These are phyloP conservation scores for Macroteleia sp. DNA, from an alignment of 2,888 invertebrate genomes.

Conservation along the genomic window DNA sequence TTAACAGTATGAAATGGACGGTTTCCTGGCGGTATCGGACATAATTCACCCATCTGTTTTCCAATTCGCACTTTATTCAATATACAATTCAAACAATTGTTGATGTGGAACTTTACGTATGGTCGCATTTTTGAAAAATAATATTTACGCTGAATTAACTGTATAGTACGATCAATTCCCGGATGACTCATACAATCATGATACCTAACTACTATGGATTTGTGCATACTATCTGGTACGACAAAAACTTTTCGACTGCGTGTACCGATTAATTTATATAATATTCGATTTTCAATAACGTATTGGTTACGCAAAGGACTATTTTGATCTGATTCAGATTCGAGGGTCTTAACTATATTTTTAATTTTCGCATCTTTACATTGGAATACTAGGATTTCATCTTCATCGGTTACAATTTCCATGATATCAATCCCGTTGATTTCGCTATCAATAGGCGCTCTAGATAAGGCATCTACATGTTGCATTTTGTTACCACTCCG, in stretches of 20 bases:
- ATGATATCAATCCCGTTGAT: no score
- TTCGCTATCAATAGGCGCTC: no score
- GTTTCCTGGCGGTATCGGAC: slow-evolving; percentile 1
- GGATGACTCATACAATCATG: slow-evolving; percentile 1
- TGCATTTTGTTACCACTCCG: no score
- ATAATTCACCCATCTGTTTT: slow-evolving; percentile 43
- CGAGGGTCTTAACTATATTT: neutral
- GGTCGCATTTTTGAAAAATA: slow-evolving; percentile 50
- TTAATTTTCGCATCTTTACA: neutral
- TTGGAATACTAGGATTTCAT: neutral
- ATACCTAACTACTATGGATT: neutral
- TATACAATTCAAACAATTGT: slow-evolving; percentile 64
- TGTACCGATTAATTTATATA: neutral
- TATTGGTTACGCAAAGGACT: neutral
- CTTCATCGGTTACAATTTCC: neutral
- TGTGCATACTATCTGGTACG: neutral
- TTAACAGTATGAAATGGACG: slow-evolving; percentile 15
- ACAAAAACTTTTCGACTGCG: neutral
- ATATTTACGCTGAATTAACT: slow-evolving; percentile 39
- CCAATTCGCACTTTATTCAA: slow-evolving; percentile 41
- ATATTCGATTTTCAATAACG: neutral
- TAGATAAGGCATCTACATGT: no score
- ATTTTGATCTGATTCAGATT: neutral
- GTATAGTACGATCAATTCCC: slow-evolving; percentile 23
- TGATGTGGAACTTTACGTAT: slow-evolving; percentile 56